Evolutionary conservation across 1,140 invertebrate species (phyloP), one percentile per base, ranked within the genome.

Genomic region (Scylla paramamosain): DNA sequence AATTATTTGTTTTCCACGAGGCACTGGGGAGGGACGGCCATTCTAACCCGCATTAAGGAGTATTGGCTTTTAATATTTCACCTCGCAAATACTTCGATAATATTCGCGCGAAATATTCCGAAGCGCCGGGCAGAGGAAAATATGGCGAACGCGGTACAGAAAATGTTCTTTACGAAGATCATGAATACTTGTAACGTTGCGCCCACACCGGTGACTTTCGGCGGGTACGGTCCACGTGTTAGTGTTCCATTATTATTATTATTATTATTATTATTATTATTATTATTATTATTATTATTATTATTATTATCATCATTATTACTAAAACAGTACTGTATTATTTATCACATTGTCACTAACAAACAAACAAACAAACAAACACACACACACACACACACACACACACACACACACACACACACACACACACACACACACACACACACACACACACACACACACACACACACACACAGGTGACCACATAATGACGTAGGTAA

Each of bases 1-100:
- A 77, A 77, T 77, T 77, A 77, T 77, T 77, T 77, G 67, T 77
- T 77, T 77, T 77, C 67, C 67, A 8, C 67, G 67, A 77, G 67
- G 25, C 67, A n/a, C 67, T n/a, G 20, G 67, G 67, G 67, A 77
- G 6, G 67, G 67, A 1, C 67, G 25, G 67, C 67, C 25, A 77
- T 77, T 77, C 67, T 77, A 6, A 6, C 67, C 20, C n/a, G 67
- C 67, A 77, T 77, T 77, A 77, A 77, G 67, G 67, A 77, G 25
- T 77, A 77, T 77, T n/a, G 67, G 67, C 67, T 77, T 77, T 77
- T 25, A 77, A 77, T 77, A 77, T 77, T 77, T 77, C 67, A 77
- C 67, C 67, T 77, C 67, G 25, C 67, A 77, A 77, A 77, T 77
- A 77, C 67, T n/a, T 20, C 67, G 67, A 77, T 77, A 77, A 77